A percentile compares a stretch with the other conserved stretches of the same genome.
phyloP scores from a whole-genome alignment of 2,797 vertebrate species.

The Rhinella marina region DNA sequence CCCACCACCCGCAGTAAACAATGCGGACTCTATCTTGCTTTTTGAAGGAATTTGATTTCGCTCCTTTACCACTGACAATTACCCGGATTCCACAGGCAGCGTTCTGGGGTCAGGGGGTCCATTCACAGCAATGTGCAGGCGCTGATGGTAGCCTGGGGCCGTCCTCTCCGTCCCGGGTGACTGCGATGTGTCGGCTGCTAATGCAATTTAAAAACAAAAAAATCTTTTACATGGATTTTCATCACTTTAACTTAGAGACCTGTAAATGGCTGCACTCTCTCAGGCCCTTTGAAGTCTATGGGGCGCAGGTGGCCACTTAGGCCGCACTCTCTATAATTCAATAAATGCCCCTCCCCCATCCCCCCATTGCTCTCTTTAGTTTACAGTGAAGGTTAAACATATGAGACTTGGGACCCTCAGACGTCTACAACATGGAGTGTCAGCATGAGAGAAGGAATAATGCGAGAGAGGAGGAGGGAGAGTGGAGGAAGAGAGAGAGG shows the following conservation, averaged over 20 bases:
- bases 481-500: too few species aligned
- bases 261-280: conserved; percentile 67
- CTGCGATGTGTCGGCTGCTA: conserved; percentile 71
- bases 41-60: conserved; percentile 13
- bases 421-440: background rate
- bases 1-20: background rate
- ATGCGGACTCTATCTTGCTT: conserved; percentile 20
- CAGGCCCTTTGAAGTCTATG: conserved; percentile 67
- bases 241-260: conserved; percentile 67
- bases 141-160: conserved; percentile 67
- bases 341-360: conserved; percentile 64
- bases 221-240: conserved; percentile 70
- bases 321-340: conserved; percentile 64
- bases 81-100: conserved; percentile 18
- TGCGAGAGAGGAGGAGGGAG: too few species aligned
- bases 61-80: conserved; percentile 23
- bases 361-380: background rate
- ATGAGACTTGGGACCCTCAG: conserved; percentile 24
- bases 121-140: conserved; percentile 61
- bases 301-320: conserved; percentile 57
- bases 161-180: conserved; percentile 66
- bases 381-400: conserved; percentile 32
- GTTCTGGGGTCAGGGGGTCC: conserved; percentile 11
- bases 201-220: conserved; percentile 71
- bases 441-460: background rate